Conservation (phyloP, 2,888 invertebrate species). For the Rhabditophanes sp. region DNA sequence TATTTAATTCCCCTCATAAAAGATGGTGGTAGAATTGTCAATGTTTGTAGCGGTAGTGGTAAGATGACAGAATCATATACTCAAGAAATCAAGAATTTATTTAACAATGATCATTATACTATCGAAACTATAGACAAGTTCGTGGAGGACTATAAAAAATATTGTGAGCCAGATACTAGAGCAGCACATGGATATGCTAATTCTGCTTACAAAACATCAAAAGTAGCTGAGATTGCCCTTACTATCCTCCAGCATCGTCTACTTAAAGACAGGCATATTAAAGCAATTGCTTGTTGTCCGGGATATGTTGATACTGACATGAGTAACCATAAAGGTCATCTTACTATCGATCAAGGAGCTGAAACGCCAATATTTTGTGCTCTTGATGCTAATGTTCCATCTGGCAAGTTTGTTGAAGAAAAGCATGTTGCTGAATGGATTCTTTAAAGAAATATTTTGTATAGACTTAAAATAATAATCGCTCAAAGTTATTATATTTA, state of each 20-base stretch:
- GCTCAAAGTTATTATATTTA: no score
- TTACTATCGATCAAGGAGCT: conserved; percentile 49
- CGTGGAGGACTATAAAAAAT: conserved; percentile 57
- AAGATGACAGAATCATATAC: conserved; percentile 12
- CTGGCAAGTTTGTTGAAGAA: conserved; percentile 12
- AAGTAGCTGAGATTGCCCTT: conserved; percentile 59
- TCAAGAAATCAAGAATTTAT: conserved; percentile 4
- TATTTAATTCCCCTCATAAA: conserved; percentile 58
- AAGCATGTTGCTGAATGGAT: no score
- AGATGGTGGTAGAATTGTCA: conserved; percentile 50
- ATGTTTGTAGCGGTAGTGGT: background rate
- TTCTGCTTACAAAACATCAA: conserved; percentile 58
- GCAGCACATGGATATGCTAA: conserved; percentile 52
- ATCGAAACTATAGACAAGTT: conserved; percentile 53
- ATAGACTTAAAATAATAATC: no score
- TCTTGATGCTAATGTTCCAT: conserved; percentile 33
- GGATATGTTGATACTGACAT: conserved; percentile 66
- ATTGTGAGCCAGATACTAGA: conserved; percentile 19
- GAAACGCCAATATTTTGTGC: conserved; percentile 54
- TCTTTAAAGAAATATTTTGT: no score
- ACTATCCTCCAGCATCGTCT: conserved; percentile 52
- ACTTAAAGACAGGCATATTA: conserved; percentile 3
- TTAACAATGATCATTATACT: conserved; percentile 38
- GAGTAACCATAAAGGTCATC: conserved; percentile 55
- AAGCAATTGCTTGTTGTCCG: conserved; percentile 48